These are phyloP conservation scores for Saccostrea glomerata DNA, from an alignment of 1,140 invertebrate species.

Conservation along the genomic window DNA sequence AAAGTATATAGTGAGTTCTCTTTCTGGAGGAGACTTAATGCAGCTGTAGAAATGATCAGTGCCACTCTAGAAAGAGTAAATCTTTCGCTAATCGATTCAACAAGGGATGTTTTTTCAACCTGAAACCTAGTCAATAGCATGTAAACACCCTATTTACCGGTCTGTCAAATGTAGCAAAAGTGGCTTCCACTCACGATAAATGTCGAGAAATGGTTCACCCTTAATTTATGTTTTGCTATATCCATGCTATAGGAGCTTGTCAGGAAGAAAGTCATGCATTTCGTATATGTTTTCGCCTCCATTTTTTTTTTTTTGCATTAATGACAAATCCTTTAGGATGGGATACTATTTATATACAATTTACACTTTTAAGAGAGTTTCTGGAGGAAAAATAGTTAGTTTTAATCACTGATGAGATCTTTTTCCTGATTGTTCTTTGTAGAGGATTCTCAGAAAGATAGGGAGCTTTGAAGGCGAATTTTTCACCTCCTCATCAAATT, in stretches of 20 bases:
- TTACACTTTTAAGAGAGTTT: background rate
- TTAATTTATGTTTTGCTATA: too few species aligned
- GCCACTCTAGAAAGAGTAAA: constrained; percentile 20
- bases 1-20: background rate
- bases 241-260: too few species aligned
- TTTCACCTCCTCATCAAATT: constrained; percentile 34
- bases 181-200: background rate
- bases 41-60: constrained; percentile 31
- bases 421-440: background rate
- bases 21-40: background rate
- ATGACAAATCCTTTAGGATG: too few species aligned
- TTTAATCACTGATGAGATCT: background rate
- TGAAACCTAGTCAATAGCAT: background rate
- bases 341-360: background rate
- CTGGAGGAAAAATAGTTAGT: background rate
- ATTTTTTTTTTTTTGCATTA: too few species aligned
- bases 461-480: constrained; percentile 12
- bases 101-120: constrained; percentile 4
- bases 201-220: too few species aligned
- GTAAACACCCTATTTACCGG: constrained; percentile 13
- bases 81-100: constrained; percentile 26
- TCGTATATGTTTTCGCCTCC: too few species aligned
- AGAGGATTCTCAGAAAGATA: background rate
- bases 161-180: constrained; percentile 6
- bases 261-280: too few species aligned